Evolutionary conservation across 2,888 invertebrate genomes (phyloP).

Genomic region (Ypsolopha sequella): DNA sequence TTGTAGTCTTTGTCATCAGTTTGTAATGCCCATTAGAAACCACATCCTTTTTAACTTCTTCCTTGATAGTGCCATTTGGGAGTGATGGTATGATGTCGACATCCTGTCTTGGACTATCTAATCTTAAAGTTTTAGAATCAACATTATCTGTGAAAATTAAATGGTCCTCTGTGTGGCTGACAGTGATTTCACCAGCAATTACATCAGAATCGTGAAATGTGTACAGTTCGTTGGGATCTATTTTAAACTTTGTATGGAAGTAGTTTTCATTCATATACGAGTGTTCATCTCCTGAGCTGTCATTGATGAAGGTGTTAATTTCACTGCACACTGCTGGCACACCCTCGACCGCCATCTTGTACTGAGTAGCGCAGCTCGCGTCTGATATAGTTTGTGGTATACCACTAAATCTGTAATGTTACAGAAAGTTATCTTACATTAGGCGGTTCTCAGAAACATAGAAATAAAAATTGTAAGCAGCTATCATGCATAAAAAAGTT

Average conservation of each 20-base stretch:
- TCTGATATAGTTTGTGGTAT: slow-evolving; percentile 66
- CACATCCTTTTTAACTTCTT: slow-evolving; percentile 35
- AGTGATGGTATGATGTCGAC: slow-evolving; percentile 34
- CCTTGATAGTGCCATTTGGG: slow-evolving; percentile 42
- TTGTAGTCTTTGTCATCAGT: background rate
- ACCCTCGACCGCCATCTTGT: slow-evolving; percentile 61
- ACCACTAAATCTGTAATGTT: slow-evolving; percentile 51
- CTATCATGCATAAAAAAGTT: too few relatives aligned
- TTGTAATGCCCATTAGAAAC: slow-evolving; percentile 48
- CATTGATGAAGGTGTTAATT: slow-evolving; percentile 56
- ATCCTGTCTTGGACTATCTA: slow-evolving; percentile 45
- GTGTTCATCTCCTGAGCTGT: slow-evolving; percentile 54
- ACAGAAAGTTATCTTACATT: too few relatives aligned
- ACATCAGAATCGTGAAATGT: slow-evolving; percentile 65
- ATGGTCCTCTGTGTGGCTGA: slow-evolving; percentile 60
- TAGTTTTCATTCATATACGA: slow-evolving; percentile 56
- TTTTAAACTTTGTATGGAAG: slow-evolving; percentile 61
- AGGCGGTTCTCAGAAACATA: too few relatives aligned
- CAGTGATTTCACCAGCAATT: slow-evolving; percentile 60
- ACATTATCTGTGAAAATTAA: slow-evolving; percentile 44
- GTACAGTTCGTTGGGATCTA: slow-evolving; percentile 62
- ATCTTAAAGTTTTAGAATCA: slow-evolving; percentile 34
- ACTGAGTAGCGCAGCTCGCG: slow-evolving; percentile 62
- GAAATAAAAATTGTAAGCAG: too few relatives aligned
- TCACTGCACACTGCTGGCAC: slow-evolving; percentile 53